Conservation (phyloP, 2,888 invertebrate species). For the Ischnus inquisitorius region DNA sequence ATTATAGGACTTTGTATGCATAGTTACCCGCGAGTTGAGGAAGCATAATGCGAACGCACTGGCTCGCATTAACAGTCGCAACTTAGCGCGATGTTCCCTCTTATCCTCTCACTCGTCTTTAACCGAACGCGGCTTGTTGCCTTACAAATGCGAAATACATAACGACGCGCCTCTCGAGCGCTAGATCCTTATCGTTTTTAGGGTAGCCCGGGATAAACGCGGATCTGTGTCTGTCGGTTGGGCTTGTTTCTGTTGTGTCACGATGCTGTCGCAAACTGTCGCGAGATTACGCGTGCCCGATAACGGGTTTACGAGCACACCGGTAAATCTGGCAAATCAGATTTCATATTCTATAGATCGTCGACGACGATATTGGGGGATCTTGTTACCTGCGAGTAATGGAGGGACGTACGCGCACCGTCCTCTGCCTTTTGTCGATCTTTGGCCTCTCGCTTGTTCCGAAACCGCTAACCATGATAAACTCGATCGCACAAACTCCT, state of each 20-base stretch:
- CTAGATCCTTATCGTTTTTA: neutral
- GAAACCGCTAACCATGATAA: conserved; percentile 28
- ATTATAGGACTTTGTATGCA: conserved; percentile 47
- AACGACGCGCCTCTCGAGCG: neutral
- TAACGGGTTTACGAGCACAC: conserved; percentile 39
- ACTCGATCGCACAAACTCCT: conserved; percentile 19
- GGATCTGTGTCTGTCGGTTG: conserved; percentile 37
- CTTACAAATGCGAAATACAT: neutral
- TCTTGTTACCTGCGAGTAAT: neutral
- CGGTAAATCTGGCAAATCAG: neutral
- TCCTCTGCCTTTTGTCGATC: conserved; percentile 18
- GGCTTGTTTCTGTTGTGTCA: conserved; percentile 29
- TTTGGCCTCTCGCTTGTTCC: neutral
- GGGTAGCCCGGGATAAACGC: conserved; percentile 22
- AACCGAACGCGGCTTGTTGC: neutral
- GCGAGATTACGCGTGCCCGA: conserved; percentile 48
- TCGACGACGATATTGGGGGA: conserved; percentile 12
- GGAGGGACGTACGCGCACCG: no score
- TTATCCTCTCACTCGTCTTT: neutral
- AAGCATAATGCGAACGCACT: conserved; percentile 7
- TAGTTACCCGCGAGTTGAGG: neutral
- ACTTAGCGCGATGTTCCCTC: conserved; percentile 20
- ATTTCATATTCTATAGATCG: conserved; percentile 24
- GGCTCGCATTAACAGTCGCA: conserved; percentile 21
- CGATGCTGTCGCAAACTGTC: conserved; percentile 35